These are phyloP conservation scores for Aplidium turbinatum DNA, from an alignment of 23 tunicate species.

Conservation along the genomic window DNA sequence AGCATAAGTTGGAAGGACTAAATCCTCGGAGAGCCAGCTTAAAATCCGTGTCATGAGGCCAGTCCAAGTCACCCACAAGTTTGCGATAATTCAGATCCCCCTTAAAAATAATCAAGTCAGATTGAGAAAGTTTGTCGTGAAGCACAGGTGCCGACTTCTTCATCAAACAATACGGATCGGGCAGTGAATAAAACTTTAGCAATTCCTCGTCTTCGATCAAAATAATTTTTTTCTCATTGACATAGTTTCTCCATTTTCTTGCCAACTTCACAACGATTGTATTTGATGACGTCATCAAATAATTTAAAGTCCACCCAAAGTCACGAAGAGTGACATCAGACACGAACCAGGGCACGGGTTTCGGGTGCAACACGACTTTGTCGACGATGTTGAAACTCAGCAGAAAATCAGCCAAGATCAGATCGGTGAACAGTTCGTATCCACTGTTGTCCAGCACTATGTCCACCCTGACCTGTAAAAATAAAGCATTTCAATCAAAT, in stretches of 20 bases:
- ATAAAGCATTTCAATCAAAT: not conserved
- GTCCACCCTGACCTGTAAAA: conserved; percentile 53
- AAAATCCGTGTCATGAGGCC: conserved; percentile 73
- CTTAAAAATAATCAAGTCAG: conserved; percentile 59
- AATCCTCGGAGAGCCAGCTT: conserved; percentile 59
- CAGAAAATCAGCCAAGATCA: conserved; percentile 73
- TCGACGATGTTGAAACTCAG: conserved; percentile 36
- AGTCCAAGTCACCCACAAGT: conserved; percentile 78
- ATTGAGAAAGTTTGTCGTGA: conserved; percentile 30
- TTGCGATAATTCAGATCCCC: conserved; percentile 92
- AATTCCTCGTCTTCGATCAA: conserved; percentile 34
- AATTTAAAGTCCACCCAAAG: conserved; percentile 30
- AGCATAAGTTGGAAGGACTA: conserved; percentile 55
- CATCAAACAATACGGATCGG: conserved; percentile 63
- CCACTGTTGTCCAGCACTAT: conserved; percentile 86
- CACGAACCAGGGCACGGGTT: conserved; percentile 91
- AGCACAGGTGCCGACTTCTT: conserved; percentile 14
- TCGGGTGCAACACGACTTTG: conserved; percentile 57
- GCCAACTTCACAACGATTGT: conserved; percentile 23
- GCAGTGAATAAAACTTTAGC: conserved; percentile 53
- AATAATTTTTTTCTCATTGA: conserved; percentile 21
- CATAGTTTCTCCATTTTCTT: conserved; percentile 18
- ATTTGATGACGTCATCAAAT: not conserved
- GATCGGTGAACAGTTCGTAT: conserved; percentile 75
- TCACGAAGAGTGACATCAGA: conserved; percentile 77